Evolutionary conservation across 1,140 invertebrate genomes (phyloP).

Genomic region (Drosophila punjabiensis): DNA sequence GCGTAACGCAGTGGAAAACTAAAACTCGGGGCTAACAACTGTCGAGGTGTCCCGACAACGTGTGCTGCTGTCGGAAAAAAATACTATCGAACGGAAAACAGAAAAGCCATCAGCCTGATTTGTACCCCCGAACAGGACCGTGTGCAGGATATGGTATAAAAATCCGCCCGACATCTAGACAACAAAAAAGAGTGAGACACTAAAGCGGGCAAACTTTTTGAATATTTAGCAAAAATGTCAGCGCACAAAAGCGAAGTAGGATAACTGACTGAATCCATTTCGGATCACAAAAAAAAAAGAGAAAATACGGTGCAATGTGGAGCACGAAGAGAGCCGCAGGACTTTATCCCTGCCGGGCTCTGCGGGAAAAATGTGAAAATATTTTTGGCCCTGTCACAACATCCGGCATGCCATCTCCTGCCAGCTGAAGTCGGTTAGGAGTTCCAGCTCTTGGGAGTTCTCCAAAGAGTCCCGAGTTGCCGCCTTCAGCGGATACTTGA

Average conservation of each 20-base stretch:
- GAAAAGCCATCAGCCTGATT: constrained; percentile 56
- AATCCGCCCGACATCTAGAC: constrained; percentile 18
- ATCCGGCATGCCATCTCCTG: constrained; percentile 67
- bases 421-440: constrained; percentile 34
- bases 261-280: constrained; percentile 50
- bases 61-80: constrained; percentile 25
- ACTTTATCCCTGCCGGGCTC: constrained; percentile 27
- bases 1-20: constrained; percentile 28
- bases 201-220: constrained; percentile 59
- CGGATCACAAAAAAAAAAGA: constrained; percentile 37
- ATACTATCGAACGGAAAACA: constrained; percentile 48
- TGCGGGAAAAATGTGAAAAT: constrained; percentile 67
- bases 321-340: constrained; percentile 39
- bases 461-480: neutral
- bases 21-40: constrained; percentile 32
- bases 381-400: constrained; percentile 62
- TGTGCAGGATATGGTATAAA: constrained; percentile 41
- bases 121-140: constrained; percentile 19
- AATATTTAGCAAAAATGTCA: constrained; percentile 70
- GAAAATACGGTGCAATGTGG: constrained; percentile 31
- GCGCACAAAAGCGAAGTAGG: constrained; percentile 17
- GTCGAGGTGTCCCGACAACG: constrained; percentile 31
- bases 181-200: constrained; percentile 48
- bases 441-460: neutral
- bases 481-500: constrained; percentile 1